Base-by-base conservation (phyloP, 2,888 invertebrate species). In the Drosophila mettleri region DNA sequence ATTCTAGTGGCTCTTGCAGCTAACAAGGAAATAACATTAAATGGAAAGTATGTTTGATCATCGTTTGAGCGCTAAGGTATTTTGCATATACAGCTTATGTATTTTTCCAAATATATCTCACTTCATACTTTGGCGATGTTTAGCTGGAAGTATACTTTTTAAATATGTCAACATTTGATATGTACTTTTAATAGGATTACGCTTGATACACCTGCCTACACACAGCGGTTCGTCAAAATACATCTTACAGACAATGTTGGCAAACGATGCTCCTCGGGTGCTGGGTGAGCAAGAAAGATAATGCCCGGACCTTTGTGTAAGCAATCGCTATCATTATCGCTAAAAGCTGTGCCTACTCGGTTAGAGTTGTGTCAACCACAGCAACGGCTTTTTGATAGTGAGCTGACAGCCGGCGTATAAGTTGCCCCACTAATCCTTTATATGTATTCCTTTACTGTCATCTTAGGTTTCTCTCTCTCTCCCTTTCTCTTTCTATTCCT, bases 241-340 rank as follows among this genome's bases (percentile, higher is more conserved):
- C 12, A 59, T 67, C 51, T 52, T 36, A 46, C 52, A 63, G 20
- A 10, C 39, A 48, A 65, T 38, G 58, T 72, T 87, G 88, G 85
- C 83, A 82, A 83, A 83, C 85, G 83, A 82, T 80, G 72, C 54
- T 38, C 45, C 59, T 59, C 65, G 53, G 65, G 66, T 60, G 52
- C 27, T 48, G 60, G 45, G 31, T 18, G 16, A 24, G 20, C 7
- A 16, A 14, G n/a, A 18, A 29, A 41, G 24, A 58, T 46, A 52
- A 48, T 58, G 43, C 8, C 52, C 31, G 55, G 64, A 52, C 66
- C 66, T 66, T 69, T 78, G 57, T 64, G 55, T 52, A 55, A 65
- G 72, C 51, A 33, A 45, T 58, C 49, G 55, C 36, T 38, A 58
- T 68, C 68, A 57, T 63, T 74, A 80, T 66, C 61, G 58, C 46